Evolutionary conservation across 2,113 vertebrate species (phyloP).

Genomic region (Pseudopodoces humilis): DNA sequence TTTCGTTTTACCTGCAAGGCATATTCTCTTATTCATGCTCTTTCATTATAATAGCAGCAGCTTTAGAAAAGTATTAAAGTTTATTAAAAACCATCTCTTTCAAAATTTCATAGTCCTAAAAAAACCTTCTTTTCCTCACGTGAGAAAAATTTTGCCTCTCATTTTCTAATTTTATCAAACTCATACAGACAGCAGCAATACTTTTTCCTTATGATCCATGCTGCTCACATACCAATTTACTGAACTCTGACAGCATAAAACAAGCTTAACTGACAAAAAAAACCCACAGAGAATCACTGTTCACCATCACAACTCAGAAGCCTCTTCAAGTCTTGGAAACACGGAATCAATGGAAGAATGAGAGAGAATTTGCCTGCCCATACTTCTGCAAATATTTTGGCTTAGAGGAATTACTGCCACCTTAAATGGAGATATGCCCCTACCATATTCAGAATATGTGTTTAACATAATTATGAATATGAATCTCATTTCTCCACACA

Average conservation of each 20-base stretch:
- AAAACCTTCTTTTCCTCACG: background rate
- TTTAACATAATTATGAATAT: background rate
- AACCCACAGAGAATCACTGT: background rate
- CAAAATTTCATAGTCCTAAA: conserved; percentile 10
- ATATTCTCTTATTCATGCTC: conserved; percentile 50
- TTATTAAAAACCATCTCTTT: conserved; percentile 32
- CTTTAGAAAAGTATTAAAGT: conserved; percentile 30
- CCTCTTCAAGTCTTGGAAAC: background rate
- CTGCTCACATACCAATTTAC: background rate
- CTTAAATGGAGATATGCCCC: background rate
- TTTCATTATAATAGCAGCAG: conserved; percentile 45
- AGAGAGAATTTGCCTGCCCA: background rate
- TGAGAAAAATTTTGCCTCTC: background rate
- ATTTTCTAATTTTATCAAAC: conserved; percentile 26
- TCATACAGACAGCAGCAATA: background rate
- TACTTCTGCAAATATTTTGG: background rate
- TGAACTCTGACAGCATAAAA: conserved; percentile 21
- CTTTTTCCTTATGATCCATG: background rate
- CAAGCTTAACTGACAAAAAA: background rate
- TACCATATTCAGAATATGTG: background rate
- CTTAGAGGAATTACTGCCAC: background rate
- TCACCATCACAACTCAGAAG: background rate
- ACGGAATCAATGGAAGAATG: background rate
- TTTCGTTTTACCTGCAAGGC: conserved; percentile 50
- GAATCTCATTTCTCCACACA: conserved; percentile 3